Base-by-base conservation (phyloP, 1,140 invertebrate genomes). In the Anadara kagoshimensis region DNA sequence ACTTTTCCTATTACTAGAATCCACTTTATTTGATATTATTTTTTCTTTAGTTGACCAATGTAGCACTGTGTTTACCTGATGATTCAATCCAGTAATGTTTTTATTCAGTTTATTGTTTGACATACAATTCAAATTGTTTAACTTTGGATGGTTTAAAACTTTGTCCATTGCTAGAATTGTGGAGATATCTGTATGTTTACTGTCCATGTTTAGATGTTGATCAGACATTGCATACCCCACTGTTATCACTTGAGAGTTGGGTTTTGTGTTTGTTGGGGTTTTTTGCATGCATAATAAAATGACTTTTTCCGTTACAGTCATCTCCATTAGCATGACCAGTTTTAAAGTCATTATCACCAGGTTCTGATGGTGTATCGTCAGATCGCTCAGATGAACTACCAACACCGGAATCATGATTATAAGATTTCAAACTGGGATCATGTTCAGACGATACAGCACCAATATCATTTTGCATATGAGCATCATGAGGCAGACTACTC, bases 331-430 rank as follows among this genome's bases (percentile, higher is more conserved):
- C 45, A 51, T 62, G 45, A 49, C 65, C 78, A 57, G 82, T 63
- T 58, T 80, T 81, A 56, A 79, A 83, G 56, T 86, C 84, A 36
- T 73, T 76, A 75, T 86, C 85, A 53, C 84, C 84, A 26, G 78
- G 78, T 74, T 86, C 85, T 58, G 85, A 85, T 24, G 85, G 84
- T 57, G 85, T 81, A 64, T 85, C 85, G 66, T 86, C 85, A 22
- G 85, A 86, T 53, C 84, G 74, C 56, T 86, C 85, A 44, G 85
- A 86, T 29, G 83, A 83, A 73, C 84, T 85, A 26, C 85, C 85
- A 12, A 86, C 76, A 62, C 85, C 85, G 36, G 85, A 86, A 59
- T 86, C 85, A 75, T 85, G 79, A 74, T 83, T 85, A 65, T 84
- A 81, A 20, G 58, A 68, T 69, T 83, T 82, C 51, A 64, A 61